Conservation (phyloP, 2,888 invertebrate genomes). For the Andrena haemorrhoa region DNA sequence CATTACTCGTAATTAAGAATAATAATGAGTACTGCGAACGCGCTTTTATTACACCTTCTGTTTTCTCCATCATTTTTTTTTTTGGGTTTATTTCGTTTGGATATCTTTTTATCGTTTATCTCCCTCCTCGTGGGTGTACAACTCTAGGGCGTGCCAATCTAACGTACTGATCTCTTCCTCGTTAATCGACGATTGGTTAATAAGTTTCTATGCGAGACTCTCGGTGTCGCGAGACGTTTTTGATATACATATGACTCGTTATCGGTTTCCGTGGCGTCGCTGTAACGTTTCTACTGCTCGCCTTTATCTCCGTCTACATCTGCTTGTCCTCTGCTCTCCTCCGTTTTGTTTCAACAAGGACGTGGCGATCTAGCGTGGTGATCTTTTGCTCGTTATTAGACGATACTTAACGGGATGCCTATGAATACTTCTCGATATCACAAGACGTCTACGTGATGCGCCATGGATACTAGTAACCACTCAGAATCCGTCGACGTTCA, state of each 20-base stretch:
- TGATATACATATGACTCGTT: conserved; percentile 39
- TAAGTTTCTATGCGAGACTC: conserved; percentile 68
- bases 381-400: conserved; percentile 43
- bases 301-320: conserved; percentile 23
- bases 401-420: conserved; percentile 71
- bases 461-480: conserved; percentile 52
- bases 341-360: conserved; percentile 49
- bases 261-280: conserved; percentile 22
- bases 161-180: conserved; percentile 67
- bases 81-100: conserved; percentile 66
- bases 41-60: conserved; percentile 66
- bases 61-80: conserved; percentile 49
- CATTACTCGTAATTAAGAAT: conserved; percentile 74
- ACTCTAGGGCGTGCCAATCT: conserved; percentile 76
- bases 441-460: conserved; percentile 74
- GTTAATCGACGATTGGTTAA: conserved; percentile 71
- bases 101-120: conserved; percentile 63
- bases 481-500: conserved; percentile 42
- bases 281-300: conserved; percentile 28
- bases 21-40: conserved; percentile 78
- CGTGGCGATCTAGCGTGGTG: conserved; percentile 59
- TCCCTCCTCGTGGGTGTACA: conserved; percentile 43
- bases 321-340: conserved; percentile 28
- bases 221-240: conserved; percentile 68
- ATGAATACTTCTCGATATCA: conserved; percentile 74